A percentile compares a stretch with the other conserved stretches of the same genome.
These are phyloP conservation scores for Daphoenositta chrysoptera DNA, from an alignment of 2,113 vertebrate species.

Conservation along the genomic window DNA sequence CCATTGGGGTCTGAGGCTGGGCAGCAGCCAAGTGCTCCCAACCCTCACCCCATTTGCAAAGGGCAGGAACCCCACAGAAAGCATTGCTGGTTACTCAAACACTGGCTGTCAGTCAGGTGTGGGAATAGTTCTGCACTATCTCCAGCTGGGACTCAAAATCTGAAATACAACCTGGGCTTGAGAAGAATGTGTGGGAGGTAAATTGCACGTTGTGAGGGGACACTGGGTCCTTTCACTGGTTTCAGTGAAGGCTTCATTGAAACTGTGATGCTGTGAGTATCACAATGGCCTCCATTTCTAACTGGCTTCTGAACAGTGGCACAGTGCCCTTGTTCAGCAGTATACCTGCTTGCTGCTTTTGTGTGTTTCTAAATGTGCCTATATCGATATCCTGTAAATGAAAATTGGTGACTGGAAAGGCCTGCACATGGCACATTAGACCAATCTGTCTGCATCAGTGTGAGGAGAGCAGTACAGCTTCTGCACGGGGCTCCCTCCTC, in stretches of 20 bases:
- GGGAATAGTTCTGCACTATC: not conserved
- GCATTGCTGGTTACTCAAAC: not conserved
- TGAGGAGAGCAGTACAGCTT: not conserved
- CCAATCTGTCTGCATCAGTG: not conserved
- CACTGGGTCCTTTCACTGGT: not conserved
- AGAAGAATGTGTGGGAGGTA: not conserved
- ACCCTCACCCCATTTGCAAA: rapidly evolving
- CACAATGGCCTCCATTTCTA: not conserved
- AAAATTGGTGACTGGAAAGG: not conserved
- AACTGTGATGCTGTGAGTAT: not conserved
- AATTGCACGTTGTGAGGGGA: not conserved
- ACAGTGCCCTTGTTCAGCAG: not conserved
- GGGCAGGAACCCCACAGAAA: not conserved
- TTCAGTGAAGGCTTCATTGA: not conserved
- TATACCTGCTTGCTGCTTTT: not conserved
- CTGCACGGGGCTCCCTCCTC: not conserved
- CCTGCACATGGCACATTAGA: not conserved
- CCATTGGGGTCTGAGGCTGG: not conserved
- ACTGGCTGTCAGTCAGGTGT: not conserved
- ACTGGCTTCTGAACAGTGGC: not conserved
- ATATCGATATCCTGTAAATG: not conserved
- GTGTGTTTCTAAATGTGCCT: not conserved
- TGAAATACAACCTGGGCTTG: not conserved
- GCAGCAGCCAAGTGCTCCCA: not conserved
- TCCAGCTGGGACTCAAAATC: not conserved